Evolutionary conservation across 2,113 vertebrate genomes (phyloP).

Genomic region (Murina feae): DNA sequence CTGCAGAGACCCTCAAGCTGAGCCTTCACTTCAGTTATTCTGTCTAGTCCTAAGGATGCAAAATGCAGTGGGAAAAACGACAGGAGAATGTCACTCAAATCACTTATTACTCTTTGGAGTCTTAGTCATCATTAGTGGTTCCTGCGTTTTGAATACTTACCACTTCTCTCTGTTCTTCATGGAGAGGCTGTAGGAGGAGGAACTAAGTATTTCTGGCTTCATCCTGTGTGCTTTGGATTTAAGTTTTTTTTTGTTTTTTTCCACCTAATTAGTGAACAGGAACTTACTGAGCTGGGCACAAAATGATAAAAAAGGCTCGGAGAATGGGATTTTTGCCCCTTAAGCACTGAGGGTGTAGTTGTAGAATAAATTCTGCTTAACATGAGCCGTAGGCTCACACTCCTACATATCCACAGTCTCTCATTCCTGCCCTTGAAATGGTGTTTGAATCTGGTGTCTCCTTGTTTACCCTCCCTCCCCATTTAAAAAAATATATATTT

Average conservation of each 20-base stretch:
- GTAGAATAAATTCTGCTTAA: not conserved
- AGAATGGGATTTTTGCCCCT: not conserved
- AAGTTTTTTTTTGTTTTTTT: constrained; percentile 13
- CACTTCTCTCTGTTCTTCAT: not conserved
- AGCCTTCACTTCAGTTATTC: not conserved
- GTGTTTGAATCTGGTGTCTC: not conserved
- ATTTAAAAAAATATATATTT: too few relatives aligned
- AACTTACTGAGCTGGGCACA: not conserved
- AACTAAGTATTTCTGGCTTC: not conserved
- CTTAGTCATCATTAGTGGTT: not conserved
- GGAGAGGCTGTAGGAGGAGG: not conserved
- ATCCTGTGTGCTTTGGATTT: not conserved
- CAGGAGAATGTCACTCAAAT: not conserved
- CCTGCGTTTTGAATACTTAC: not conserved
- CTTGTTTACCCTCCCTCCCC: not conserved
- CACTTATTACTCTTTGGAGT: not conserved
- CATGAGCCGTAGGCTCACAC: not conserved
- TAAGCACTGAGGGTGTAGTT: not conserved
- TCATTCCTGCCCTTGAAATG: not conserved
- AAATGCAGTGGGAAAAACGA: not conserved
- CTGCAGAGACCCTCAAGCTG: not conserved
- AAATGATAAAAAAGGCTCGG: not conserved
- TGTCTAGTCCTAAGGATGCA: not conserved
- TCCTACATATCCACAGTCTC: not conserved
- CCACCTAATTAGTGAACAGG: not conserved